Conservation (phyloP, 1,140 invertebrate genomes). For the Ceratina calcarata region DNA sequence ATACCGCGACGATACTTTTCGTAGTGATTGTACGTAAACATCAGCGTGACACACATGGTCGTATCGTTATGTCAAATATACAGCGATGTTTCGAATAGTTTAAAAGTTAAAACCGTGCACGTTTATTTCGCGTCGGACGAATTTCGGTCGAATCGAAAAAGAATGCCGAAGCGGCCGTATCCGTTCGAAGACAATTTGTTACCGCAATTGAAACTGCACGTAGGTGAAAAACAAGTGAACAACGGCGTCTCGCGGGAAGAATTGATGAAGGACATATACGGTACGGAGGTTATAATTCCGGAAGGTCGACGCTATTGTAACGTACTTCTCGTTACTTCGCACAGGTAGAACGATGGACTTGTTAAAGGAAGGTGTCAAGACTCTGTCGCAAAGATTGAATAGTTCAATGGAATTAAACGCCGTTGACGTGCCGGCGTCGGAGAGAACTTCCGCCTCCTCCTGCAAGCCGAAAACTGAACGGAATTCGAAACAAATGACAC, state of each 20-base stretch:
- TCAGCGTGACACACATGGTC: not conserved
- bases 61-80: not conserved
- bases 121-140: not conserved
- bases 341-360: constrained; percentile 67
- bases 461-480: constrained; percentile 44
- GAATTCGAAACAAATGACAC: constrained; percentile 66
- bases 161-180: constrained; percentile 69
- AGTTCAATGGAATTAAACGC: constrained; percentile 16
- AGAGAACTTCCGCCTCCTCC: not conserved
- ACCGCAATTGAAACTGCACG: constrained; percentile 69
- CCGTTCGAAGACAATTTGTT: constrained; percentile 67
- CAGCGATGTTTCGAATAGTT: not conserved
- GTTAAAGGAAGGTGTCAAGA: constrained; percentile 66
- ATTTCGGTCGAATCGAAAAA: no score
- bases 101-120: not conserved
- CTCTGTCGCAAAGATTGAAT: constrained; percentile 42
- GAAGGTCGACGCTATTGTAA: not conserved
- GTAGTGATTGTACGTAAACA: no score
- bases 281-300: constrained; percentile 55
- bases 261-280: constrained; percentile 69
- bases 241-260: constrained; percentile 58
- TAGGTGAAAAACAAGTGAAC: constrained; percentile 65
- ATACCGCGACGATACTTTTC: not conserved
- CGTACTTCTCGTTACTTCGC: constrained; percentile 19
- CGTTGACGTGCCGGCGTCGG: constrained; percentile 3